A percentile compares a stretch with the other conserved stretches of the same genome.
These are phyloP conservation scores for Heterotilapia buettikoferi DNA, from an alignment of 2,113 vertebrate genomes.

Conservation along the genomic window DNA sequence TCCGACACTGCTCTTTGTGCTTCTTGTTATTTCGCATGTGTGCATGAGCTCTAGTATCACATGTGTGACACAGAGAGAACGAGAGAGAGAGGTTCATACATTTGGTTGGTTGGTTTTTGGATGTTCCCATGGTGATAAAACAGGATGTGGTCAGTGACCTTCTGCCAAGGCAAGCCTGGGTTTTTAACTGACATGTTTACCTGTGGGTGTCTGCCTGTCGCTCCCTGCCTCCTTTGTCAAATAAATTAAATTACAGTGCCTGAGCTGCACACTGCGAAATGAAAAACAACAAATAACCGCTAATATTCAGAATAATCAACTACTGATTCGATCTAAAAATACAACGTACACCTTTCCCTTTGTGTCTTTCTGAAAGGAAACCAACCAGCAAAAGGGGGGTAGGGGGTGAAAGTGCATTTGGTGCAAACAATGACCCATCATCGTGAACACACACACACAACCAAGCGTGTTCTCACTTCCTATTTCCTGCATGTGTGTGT, in stretches of 20 bases:
- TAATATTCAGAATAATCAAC: not conserved
- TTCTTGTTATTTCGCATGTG: not conserved
- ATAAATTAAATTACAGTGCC: not conserved
- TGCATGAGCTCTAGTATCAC: not conserved
- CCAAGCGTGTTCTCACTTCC: slow-evolving; percentile 42
- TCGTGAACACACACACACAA: not conserved
- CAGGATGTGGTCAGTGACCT: slow-evolving; percentile 67
- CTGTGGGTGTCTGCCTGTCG: slow-evolving; percentile 8
- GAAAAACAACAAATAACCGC: not conserved
- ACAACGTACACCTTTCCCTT: not conserved
- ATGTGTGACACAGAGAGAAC: not conserved
- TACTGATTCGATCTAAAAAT: not conserved
- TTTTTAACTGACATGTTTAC: slow-evolving; percentile 38
- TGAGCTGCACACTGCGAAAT: not conserved
- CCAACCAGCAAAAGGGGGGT: not conserved
- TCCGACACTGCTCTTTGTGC: not conserved
- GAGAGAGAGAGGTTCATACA: not conserved
- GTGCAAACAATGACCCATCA: slow-evolving; percentile 31
- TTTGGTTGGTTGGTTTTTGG: slow-evolving; percentile 1
- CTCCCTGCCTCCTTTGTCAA: not conserved
- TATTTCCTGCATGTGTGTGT: slow-evolving; percentile 76
- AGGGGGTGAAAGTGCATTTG: not conserved
- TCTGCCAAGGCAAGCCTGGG: slow-evolving; percentile 47
- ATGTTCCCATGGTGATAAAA: slow-evolving; percentile 66
- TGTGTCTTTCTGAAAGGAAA: slow-evolving; percentile 8